phyloP scores from a whole-genome alignment of 2,888 invertebrate species.

The Acanthosepion pharaonis region DNA sequence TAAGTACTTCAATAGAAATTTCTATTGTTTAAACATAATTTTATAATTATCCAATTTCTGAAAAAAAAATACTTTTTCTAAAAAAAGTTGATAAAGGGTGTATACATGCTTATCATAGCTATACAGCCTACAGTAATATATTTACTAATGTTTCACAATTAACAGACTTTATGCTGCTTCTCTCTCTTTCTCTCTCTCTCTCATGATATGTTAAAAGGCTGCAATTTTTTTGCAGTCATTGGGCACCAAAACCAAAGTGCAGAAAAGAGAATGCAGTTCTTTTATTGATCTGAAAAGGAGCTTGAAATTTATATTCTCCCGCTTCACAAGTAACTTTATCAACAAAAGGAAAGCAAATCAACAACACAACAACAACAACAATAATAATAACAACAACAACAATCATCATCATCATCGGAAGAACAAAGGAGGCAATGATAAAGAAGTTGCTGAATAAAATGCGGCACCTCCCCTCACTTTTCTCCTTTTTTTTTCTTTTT shows the following conservation, averaged over 20 bases:
- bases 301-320: slow-evolving; percentile 39
- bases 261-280: slow-evolving; percentile 39
- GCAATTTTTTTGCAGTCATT: slow-evolving; percentile 41
- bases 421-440: not conserved
- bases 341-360: not conserved
- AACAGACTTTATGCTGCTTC: not conserved
- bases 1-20: no score
- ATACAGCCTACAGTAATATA: not conserved
- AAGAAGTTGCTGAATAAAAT: slow-evolving; percentile 15
- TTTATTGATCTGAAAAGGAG: slow-evolving; percentile 37
- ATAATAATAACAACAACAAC: not conserved
- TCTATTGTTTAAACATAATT: no score
- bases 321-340: slow-evolving; percentile 37
- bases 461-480: not conserved
- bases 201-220: slow-evolving; percentile 1
- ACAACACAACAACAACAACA: not conserved
- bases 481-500: not conserved
- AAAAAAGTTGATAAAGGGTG: not conserved
- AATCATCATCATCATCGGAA: not conserved
- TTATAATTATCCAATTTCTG: no score
- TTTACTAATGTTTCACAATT: not conserved
- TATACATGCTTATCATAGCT: not conserved
- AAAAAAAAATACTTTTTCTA: no score
- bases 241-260: slow-evolving; percentile 37
- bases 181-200: not conserved